Percentiles rank a stretch among this genome's conserved stretches.
Conservation (phyloP, 1,140 invertebrate species). For the Capitella teleta region DNA sequence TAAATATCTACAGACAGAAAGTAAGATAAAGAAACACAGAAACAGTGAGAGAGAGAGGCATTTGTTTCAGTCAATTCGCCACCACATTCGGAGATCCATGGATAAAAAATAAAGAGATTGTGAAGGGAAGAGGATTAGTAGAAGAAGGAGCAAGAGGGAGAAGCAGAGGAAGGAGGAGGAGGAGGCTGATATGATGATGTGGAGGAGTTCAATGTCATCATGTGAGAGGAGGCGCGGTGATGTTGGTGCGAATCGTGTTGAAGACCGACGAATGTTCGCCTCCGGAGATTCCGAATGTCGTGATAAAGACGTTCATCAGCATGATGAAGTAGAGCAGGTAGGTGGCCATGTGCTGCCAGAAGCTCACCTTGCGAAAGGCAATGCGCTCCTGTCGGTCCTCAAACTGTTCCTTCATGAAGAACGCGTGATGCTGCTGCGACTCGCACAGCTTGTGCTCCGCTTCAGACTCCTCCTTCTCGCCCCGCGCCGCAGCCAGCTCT, state of each 20-base stretch:
- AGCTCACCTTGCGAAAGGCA: conserved; percentile 12
- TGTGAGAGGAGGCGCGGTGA: not conserved
- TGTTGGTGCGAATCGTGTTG: not conserved
- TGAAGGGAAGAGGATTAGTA: too few species aligned
- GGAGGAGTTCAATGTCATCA: too few species aligned
- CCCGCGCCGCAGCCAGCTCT: conserved; percentile 5
- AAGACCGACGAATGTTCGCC: conserved; percentile 3
- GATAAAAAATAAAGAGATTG: too few species aligned
- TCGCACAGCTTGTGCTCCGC: conserved; percentile 13
- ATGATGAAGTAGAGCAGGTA: conserved; percentile 15
- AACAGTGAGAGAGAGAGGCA: too few species aligned
- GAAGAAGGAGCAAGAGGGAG: too few species aligned
- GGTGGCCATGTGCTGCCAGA: conserved; percentile 16
- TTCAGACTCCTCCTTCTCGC: conserved; percentile 14
- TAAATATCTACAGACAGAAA: too few species aligned
- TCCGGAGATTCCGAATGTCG: conserved; percentile 15
- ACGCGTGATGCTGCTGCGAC: conserved; percentile 14
- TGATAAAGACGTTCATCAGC: conserved; percentile 16
- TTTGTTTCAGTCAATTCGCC: too few species aligned
- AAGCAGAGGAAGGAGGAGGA: too few species aligned
- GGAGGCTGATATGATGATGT: too few species aligned
- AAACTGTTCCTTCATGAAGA: conserved; percentile 15
- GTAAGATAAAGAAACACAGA: too few species aligned
- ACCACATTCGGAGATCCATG: too few species aligned
- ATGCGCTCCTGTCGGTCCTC: conserved; percentile 13